A percentile compares a stretch with the other conserved stretches of the same genome.
Conservation (phyloP, 2,113 vertebrate genomes). For the Drymodes brunneopygia region DNA sequence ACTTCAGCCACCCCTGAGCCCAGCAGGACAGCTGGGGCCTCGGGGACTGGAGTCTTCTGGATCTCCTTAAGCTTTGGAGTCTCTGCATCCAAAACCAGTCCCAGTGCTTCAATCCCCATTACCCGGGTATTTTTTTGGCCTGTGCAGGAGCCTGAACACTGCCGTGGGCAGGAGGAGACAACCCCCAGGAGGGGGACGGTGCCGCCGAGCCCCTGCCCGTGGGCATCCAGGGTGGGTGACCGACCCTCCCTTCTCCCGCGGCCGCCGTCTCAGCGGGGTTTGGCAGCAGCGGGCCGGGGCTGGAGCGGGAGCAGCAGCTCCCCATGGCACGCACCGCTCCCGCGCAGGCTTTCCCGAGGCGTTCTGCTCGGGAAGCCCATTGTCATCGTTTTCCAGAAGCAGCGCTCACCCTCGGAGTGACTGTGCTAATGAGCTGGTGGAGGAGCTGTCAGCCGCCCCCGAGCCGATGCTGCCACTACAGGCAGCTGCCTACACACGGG, state of each 20-base stretch:
- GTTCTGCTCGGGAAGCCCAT: not conserved
- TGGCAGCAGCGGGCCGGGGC: not conserved
- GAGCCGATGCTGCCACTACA: slow-evolving; percentile 1
- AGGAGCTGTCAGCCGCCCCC: slow-evolving; percentile 60
- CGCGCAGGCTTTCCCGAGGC: not conserved
- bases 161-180: not conserved
- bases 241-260: fast-evolving
- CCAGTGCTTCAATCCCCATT: fast-evolving
- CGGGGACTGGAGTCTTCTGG: too few relatives aligned
- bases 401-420: not conserved
- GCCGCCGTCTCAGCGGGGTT: fast-evolving
- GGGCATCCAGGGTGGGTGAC: fast-evolving
- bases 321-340: not conserved
- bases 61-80: not conserved
- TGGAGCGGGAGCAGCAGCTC: not conserved
- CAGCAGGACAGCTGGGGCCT: fast-evolving
- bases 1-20: not conserved
- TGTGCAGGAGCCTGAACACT: not conserved
- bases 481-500: slow-evolving; percentile 55
- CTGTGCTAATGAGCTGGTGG: slow-evolving; percentile 32
- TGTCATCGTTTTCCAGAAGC: not conserved
- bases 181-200: fast-evolving
- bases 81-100: not conserved
- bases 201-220: fast-evolving
- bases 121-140: fast-evolving